Conservation (phyloP, 2,113 vertebrate species). For the Stegostoma tigrinum region DNA sequence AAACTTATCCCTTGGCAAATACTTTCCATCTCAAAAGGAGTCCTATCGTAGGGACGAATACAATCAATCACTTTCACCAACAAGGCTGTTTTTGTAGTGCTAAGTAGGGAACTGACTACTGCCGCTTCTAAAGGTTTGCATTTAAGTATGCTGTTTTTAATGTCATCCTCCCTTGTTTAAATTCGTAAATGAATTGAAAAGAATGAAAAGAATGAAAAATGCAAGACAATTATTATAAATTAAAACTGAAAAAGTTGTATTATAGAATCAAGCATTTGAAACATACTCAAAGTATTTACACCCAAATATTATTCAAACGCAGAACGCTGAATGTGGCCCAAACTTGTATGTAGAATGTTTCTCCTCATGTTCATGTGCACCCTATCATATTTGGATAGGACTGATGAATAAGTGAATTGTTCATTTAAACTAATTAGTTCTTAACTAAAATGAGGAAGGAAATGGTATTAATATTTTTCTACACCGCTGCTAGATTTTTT, state of each 20-base stretch:
- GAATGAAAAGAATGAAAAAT: not conserved
- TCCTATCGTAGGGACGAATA: not conserved
- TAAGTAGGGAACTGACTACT: not conserved
- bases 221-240: not conserved
- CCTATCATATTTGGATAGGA: slow-evolving; percentile 12
- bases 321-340: not conserved
- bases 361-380: not conserved
- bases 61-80: not conserved
- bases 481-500: slow-evolving; percentile 9
- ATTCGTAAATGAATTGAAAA: not conserved
- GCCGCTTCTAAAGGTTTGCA: not conserved
- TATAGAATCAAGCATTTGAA: not conserved
- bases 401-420: slow-evolving; percentile 7
- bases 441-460: slow-evolving; percentile 10
- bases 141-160: not conserved
- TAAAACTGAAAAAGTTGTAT: not conserved
- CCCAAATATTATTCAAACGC: not conserved
- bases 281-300: not conserved
- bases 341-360: not conserved
- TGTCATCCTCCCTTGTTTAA: not conserved
- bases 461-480: not conserved
- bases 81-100: not conserved
- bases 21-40: not conserved
- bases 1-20: not conserved
- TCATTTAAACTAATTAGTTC: slow-evolving; percentile 17